Percentiles rank a stretch among this genome's conserved stretches.
Conservation (phyloP, 2,113 vertebrate species). For the Anguilla rostrata region DNA sequence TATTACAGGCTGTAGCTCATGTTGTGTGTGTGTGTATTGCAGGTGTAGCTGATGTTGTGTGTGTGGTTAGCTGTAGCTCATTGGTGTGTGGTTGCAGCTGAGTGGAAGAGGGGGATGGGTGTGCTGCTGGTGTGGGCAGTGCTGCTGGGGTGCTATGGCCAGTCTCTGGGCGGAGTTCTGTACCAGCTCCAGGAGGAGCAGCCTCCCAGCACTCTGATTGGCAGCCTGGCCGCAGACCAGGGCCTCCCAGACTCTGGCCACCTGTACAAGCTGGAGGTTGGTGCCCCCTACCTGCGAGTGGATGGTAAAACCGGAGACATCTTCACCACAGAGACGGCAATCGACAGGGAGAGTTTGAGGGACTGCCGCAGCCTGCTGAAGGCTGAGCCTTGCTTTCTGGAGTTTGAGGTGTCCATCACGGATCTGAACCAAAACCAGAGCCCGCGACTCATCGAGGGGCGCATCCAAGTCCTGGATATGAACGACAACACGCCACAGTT, state of each 20-base stretch:
- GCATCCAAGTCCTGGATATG: slow-evolving; percentile 94
- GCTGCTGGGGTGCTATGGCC: slow-evolving; percentile 54
- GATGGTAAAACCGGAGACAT: slow-evolving; percentile 97
- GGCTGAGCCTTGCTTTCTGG: slow-evolving; percentile 86
- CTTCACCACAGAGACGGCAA: slow-evolving; percentile 94
- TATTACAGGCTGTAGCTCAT: no score
- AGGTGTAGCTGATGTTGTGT: not conserved
- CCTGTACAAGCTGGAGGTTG: slow-evolving; percentile 95
- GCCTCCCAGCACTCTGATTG: slow-evolving; percentile 92
- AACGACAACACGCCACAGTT: slow-evolving; percentile 99
- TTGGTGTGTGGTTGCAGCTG: no score
- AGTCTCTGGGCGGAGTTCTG: slow-evolving; percentile 65
- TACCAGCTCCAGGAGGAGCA: slow-evolving; percentile 93
- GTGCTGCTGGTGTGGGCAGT: slow-evolving; percentile 63
- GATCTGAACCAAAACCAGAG: slow-evolving; percentile 84
- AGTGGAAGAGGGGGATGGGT: slow-evolving; percentile 51
- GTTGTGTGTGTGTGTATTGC: not conserved
- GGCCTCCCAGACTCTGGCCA: slow-evolving; percentile 91
- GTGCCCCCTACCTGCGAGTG: slow-evolving; percentile 89
- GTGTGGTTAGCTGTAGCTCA: not conserved
- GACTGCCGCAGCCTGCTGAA: slow-evolving; percentile 84
- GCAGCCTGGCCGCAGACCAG: slow-evolving; percentile 90
- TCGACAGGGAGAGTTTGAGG: slow-evolving; percentile 88
- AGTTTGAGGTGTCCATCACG: slow-evolving; percentile 96
- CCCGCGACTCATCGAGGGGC: slow-evolving; percentile 89